Evolutionary conservation across 2,888 invertebrate genomes (phyloP).

Genomic region (Bruchidius siliquastri): DNA sequence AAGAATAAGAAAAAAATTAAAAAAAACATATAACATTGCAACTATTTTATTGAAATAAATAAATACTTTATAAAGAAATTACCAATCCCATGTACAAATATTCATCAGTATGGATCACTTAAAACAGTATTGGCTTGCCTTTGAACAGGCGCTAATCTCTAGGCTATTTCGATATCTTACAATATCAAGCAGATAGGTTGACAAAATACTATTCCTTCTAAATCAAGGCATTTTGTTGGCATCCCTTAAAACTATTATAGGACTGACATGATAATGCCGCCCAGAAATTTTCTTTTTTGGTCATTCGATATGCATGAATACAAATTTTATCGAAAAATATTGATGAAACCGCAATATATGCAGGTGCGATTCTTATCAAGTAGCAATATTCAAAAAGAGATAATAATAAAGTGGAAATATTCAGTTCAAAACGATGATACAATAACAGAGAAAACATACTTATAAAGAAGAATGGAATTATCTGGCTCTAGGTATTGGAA

Average conservation of each 20-base stretch:
- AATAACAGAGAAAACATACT: background rate
- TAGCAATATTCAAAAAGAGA: too few relatives aligned
- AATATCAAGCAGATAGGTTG: slow-evolving; percentile 13
- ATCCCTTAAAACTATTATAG: background rate
- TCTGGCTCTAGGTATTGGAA: background rate
- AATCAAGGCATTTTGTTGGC: slow-evolving; percentile 17
- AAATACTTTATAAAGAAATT: background rate
- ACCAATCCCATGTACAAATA: background rate
- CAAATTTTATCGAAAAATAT: background rate
- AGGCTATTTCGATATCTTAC: slow-evolving; percentile 1
- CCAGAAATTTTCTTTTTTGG: background rate
- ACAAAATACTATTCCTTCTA: slow-evolving; percentile 11
- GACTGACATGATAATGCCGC: background rate
- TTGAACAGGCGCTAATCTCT: background rate
- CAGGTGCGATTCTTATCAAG: too few relatives aligned
- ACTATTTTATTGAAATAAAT: background rate
- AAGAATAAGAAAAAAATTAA: too few relatives aligned
- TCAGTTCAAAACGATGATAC: background rate
- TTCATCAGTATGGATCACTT: background rate
- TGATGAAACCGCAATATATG: too few relatives aligned
- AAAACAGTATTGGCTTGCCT: background rate
- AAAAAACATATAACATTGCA: background rate
- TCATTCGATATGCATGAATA: background rate
- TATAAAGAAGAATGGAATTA: background rate
- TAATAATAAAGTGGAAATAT: too few relatives aligned